Percentiles rank a stretch among this genome's conserved stretches.
phyloP scores from a whole-genome alignment of 2,113 vertebrate species.

The Psammodynastes pulverulentus region DNA sequence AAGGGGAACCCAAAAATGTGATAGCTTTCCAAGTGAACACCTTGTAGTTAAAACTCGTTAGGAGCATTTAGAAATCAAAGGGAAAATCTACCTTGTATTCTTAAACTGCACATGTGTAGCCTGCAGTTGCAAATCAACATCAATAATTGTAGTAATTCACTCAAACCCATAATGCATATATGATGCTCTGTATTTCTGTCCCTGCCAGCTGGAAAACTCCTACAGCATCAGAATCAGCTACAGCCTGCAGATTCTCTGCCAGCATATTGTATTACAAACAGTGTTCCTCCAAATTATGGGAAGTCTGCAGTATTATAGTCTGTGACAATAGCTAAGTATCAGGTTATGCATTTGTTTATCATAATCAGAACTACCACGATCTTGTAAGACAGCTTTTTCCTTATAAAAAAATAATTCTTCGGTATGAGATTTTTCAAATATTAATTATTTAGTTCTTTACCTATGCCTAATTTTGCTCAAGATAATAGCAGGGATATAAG shows the following conservation, averaged over 20 bases:
- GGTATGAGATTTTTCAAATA: not conserved
- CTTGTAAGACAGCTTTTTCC: not conserved
- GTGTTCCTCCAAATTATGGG: not conserved
- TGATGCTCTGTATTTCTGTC: not conserved
- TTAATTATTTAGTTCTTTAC: not conserved
- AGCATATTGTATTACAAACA: not conserved
- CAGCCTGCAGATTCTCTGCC: constrained; percentile 10
- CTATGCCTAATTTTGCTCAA: not conserved
- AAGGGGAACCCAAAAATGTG: constrained; percentile 27
- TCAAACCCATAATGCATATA: not conserved
- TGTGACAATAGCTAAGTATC: not conserved
- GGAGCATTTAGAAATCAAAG: constrained; percentile 36
- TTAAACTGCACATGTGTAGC: accelerated
- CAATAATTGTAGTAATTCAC: accelerated
- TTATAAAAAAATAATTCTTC: not conserved
- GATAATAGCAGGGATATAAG: not conserved
- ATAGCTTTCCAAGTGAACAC: constrained; percentile 42
- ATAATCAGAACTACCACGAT: not conserved
- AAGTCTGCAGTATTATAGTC: not conserved
- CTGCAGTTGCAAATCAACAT: not conserved
- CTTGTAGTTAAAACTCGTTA: constrained; percentile 20
- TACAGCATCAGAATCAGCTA: constrained; percentile 7
- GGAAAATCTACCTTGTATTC: constrained; percentile 31
- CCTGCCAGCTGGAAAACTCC: constrained; percentile 3
- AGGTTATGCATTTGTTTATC: not conserved